Evolutionary conservation across 2,797 vertebrate genomes (phyloP).

Genomic region (Steatocranus sp.): DNA sequence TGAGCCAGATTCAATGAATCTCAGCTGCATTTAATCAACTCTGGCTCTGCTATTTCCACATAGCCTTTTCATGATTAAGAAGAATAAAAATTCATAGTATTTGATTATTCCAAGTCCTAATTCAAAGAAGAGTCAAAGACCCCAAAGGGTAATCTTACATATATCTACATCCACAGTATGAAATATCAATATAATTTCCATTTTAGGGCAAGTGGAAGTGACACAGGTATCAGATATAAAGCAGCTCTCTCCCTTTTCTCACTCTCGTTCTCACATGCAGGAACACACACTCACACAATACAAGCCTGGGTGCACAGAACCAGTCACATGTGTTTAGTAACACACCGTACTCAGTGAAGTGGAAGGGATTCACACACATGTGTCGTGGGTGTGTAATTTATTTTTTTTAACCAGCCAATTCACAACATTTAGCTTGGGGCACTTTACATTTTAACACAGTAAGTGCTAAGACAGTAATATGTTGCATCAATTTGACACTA

Average conservation of each 20-base stretch:
- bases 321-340: constrained; percentile 12
- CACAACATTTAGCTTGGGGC: not conserved
- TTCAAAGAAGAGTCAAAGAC: constrained; percentile 67
- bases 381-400: not conserved
- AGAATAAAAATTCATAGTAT: constrained; percentile 79
- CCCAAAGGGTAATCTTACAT: constrained; percentile 70
- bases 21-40: constrained; percentile 72
- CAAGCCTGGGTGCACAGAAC: not conserved
- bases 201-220: constrained; percentile 51
- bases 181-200: constrained; percentile 72
- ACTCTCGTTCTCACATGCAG: not conserved
- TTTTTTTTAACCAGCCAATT: not conserved
- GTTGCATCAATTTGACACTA: constrained; percentile 32
- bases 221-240: constrained; percentile 49
- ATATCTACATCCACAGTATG: constrained; percentile 63
- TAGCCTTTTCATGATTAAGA: constrained; percentile 71
- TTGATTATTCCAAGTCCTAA: constrained; percentile 75
- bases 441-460: not conserved
- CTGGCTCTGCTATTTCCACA: constrained; percentile 60
- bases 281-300: not conserved
- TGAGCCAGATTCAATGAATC: constrained; percentile 74
- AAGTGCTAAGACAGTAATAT: not conserved
- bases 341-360: not conserved
- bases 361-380: constrained; percentile 6
- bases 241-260: not conserved